Conservation (phyloP, 2,797 vertebrate genomes). For the Pipistrellus pygmaeus region DNA sequence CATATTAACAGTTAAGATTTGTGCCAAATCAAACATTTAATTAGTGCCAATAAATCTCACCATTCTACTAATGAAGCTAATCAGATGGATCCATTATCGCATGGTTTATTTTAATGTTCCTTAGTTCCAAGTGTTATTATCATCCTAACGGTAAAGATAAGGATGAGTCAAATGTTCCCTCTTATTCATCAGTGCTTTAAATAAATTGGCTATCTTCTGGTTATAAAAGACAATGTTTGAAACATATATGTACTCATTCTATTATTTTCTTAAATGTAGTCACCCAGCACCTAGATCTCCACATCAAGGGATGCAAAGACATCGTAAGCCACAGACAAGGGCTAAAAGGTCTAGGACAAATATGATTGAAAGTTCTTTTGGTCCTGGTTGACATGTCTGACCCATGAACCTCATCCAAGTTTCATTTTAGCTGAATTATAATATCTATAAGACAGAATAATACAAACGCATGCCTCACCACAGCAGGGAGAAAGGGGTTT, state of each 20-base stretch:
- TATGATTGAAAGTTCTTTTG: not conserved
- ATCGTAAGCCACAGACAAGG: not conserved
- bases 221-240: conserved; percentile 1
- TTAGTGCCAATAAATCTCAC: conserved; percentile 19
- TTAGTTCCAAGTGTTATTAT: conserved; percentile 17
- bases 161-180: conserved; percentile 26
- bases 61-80: not conserved
- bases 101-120: not conserved
- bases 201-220: not conserved
- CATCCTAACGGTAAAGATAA: conserved; percentile 26
- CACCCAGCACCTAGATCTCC: not conserved
- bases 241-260: not conserved
- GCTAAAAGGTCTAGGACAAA: not conserved
- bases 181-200: conserved; percentile 30
- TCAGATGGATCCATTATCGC: not conserved
- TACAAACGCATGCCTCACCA: not conserved
- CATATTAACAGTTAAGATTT: not conserved
- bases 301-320: not conserved
- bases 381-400: not conserved
- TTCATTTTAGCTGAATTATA: conserved; percentile 7
- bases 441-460: not conserved
- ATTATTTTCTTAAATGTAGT: not conserved
- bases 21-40: not conserved
- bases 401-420: not conserved
- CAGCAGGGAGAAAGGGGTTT: not conserved